A percentile compares a stretch with the other conserved stretches of the same genome.
Evolutionary conservation across 2,888 invertebrate species (phyloP).

Genomic region (Eucera pruinosa): DNA sequence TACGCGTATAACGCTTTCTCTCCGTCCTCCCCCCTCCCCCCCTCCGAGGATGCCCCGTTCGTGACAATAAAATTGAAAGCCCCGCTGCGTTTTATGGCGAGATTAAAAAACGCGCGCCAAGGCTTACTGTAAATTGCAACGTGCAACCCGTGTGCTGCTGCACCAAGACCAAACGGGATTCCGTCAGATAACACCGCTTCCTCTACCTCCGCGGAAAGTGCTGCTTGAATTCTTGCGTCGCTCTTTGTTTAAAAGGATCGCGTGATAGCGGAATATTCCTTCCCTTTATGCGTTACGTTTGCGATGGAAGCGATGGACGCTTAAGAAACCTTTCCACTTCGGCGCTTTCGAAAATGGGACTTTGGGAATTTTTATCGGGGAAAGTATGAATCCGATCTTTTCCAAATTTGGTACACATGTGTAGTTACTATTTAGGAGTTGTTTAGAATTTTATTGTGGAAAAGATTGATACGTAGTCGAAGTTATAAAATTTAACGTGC

Average conservation of each 20-base stretch:
- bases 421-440: too few species aligned
- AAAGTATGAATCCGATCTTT: too few species aligned
- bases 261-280: constrained; percentile 10
- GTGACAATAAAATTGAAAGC: constrained; percentile 52
- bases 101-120: constrained; percentile 46
- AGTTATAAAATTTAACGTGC: too few species aligned
- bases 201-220: too few species aligned
- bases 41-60: background rate
- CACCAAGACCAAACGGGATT: constrained; percentile 13
- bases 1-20: background rate
- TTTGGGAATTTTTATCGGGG: too few species aligned
- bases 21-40: constrained; percentile 19
- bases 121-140: constrained; percentile 42
- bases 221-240: constrained; percentile 8
- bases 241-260: constrained; percentile 28
- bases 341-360: too few species aligned
- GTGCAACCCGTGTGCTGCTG: too few species aligned
- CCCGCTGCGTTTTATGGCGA: constrained; percentile 53
- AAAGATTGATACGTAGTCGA: too few species aligned
- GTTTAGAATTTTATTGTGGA: too few species aligned
- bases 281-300: background rate
- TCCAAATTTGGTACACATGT: too few species aligned
- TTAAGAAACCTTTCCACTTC: too few species aligned
- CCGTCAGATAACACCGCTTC: constrained; percentile 26
- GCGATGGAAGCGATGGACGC: too few species aligned